A percentile compares a stretch with the other conserved stretches of the same genome.
phyloP scores from a whole-genome alignment of 2,797 vertebrate species.

The Muraenolepis orangiensis region DNA sequence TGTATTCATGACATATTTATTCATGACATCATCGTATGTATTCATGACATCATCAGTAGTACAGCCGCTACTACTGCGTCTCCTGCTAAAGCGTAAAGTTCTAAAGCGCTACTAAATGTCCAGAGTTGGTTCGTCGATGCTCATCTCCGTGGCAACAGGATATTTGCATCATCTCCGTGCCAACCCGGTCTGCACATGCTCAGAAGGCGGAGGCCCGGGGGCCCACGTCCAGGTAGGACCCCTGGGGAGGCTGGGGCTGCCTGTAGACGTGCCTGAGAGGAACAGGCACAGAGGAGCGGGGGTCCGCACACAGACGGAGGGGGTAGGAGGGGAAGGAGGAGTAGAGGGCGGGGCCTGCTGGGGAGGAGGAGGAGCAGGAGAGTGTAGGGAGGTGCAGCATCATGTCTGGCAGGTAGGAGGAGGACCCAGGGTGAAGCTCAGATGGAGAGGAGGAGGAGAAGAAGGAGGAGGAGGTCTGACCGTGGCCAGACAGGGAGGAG shows the following conservation, averaged over 20 bases:
- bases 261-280: conserved; percentile 81
- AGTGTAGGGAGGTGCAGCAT: conserved; percentile 61
- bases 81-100: background rate
- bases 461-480: conserved; percentile 23
- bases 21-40: background rate
- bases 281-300: conserved; percentile 73
- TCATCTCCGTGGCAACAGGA: background rate
- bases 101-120: background rate
- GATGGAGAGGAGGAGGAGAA: conserved; percentile 43
- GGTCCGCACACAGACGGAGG: conserved; percentile 74
- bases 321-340: conserved; percentile 75
- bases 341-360: conserved; percentile 60
- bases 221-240: conserved; percentile 74
- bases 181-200: background rate
- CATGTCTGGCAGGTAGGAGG: conserved; percentile 69
- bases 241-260: conserved; percentile 75
- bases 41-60: background rate
- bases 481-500: conserved; percentile 38
- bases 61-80: background rate
- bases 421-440: conserved; percentile 55
- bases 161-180: background rate
- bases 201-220: conserved; percentile 42
- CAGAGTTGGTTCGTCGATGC: background rate
- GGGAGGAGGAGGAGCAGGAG: conserved; percentile 52
- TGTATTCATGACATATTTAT: background rate